phyloP scores from a whole-genome alignment of 1,140 invertebrate genomes.

The Bombus turneri region DNA sequence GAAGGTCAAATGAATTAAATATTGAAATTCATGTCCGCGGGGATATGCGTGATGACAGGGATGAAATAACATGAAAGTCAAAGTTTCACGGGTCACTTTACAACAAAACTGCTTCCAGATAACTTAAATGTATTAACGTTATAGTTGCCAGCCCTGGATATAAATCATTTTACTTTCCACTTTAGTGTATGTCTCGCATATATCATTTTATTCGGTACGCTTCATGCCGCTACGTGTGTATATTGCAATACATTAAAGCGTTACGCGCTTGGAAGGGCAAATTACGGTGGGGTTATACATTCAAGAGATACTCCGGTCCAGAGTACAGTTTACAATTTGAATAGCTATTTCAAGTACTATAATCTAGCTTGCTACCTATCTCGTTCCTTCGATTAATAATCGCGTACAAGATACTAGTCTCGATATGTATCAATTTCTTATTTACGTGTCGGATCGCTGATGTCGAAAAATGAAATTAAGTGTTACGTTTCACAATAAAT shows the following conservation, averaged over 20 bases:
- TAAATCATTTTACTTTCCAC: constrained; percentile 29
- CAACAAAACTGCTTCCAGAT: not conserved
- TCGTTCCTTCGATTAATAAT: constrained; percentile 6
- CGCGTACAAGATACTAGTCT: not conserved
- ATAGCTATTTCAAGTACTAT: constrained; percentile 25
- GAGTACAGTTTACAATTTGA: constrained; percentile 31
- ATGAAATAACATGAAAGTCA: not conserved
- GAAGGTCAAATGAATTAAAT: not conserved
- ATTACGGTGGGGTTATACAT: constrained; percentile 9
- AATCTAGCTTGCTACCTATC: not conserved
- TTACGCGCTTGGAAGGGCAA: not conserved
- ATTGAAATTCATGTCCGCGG: not conserved
- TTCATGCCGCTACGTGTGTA: not conserved
- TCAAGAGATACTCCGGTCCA: constrained; percentile 1
- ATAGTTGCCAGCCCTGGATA: not conserved
- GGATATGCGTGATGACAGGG: too few relatives aligned
- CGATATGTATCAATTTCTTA: too few relatives aligned
- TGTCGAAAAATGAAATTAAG: not conserved
- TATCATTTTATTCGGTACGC: constrained; percentile 34
- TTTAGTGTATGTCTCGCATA: not conserved
- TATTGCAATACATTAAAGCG: constrained; percentile 3
- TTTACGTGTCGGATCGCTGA: not conserved
- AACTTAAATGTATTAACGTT: constrained; percentile 24
- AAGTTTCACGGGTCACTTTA: not conserved
- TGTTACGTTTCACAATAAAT: too few relatives aligned